phyloP scores from a whole-genome alignment of 2,113 vertebrate genomes.

The Vidua chalybeata region DNA sequence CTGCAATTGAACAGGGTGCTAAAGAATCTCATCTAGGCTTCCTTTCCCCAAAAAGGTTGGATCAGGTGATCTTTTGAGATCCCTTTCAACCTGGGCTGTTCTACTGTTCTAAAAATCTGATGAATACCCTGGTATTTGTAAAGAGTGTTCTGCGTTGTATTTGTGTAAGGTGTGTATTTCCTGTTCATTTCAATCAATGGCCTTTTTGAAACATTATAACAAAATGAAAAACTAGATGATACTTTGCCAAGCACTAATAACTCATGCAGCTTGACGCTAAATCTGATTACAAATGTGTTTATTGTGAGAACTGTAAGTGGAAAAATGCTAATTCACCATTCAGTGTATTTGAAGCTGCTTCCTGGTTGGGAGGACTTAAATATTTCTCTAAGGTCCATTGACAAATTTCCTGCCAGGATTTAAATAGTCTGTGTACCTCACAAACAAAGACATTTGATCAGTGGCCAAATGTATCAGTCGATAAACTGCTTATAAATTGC shows the following conservation, averaged over 20 bases:
- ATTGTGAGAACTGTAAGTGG: not conserved
- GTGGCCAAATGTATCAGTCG: not conserved
- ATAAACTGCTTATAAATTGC: not conserved
- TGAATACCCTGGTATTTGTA: not conserved
- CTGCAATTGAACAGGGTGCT: not conserved
- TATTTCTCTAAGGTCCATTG: not conserved
- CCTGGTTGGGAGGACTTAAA: not conserved
- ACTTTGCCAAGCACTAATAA: constrained; percentile 24
- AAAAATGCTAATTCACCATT: constrained; percentile 36
- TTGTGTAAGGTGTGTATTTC: constrained; percentile 22
- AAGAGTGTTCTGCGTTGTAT: not conserved
- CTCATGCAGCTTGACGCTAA: not conserved
- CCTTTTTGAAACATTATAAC: not conserved
- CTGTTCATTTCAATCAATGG: not conserved
- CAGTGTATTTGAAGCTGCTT: constrained; percentile 45
- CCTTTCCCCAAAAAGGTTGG: not conserved
- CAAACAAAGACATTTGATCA: not conserved
- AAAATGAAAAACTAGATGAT: not conserved
- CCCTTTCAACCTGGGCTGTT: not conserved
- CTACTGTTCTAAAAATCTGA: not conserved
- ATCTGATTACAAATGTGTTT: constrained; percentile 37
- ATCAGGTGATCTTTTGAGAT: not conserved
- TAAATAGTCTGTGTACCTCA: not conserved
- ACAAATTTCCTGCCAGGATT: not conserved
- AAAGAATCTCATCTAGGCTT: not conserved